These are phyloP conservation scores for Drosophila acutilabella DNA, from an alignment of 2,888 invertebrate species.

Conservation along the genomic window DNA sequence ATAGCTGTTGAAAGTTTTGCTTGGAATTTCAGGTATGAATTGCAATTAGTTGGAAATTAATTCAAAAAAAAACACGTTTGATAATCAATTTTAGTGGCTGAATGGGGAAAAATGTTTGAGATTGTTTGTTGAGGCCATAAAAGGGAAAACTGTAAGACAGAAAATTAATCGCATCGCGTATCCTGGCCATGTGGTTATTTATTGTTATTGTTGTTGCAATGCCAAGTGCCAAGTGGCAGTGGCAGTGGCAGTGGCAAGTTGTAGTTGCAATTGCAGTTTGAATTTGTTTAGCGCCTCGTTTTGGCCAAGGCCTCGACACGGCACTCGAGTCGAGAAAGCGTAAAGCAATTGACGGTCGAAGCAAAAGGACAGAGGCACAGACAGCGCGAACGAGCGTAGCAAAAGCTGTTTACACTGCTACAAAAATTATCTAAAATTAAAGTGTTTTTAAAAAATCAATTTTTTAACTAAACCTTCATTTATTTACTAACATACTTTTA, in stretches of 20 bases:
- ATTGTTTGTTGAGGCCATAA: slow-evolving; percentile 34
- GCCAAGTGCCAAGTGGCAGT: slow-evolving; percentile 15
- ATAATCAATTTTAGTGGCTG: not conserved
- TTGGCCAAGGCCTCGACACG: slow-evolving; percentile 57
- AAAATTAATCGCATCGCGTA: slow-evolving; percentile 39
- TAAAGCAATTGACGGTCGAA: slow-evolving; percentile 58
- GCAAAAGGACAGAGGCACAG: not conserved
- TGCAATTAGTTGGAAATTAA: not conserved
- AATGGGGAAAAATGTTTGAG: slow-evolving; percentile 15
- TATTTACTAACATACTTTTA: too few species aligned
- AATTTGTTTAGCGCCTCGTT: slow-evolving; percentile 56
- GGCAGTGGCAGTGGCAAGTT: slow-evolving; percentile 6
- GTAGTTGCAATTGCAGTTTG: slow-evolving; percentile 28
- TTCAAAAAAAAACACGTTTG: not conserved
- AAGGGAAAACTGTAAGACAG: slow-evolving; percentile 25
- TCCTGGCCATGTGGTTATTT: slow-evolving; percentile 42
- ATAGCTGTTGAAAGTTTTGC: not conserved
- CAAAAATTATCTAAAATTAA: not conserved
- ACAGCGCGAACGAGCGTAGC: not conserved
- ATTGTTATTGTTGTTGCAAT: slow-evolving; percentile 34
- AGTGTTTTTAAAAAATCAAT: too few species aligned
- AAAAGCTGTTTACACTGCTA: not conserved
- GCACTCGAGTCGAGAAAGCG: slow-evolving; percentile 60
- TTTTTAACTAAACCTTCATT: too few species aligned
- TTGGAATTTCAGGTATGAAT: not conserved